Evolutionary conservation across 2,888 invertebrate species (phyloP).

Genomic region (Yponomeuta cagnagella): DNA sequence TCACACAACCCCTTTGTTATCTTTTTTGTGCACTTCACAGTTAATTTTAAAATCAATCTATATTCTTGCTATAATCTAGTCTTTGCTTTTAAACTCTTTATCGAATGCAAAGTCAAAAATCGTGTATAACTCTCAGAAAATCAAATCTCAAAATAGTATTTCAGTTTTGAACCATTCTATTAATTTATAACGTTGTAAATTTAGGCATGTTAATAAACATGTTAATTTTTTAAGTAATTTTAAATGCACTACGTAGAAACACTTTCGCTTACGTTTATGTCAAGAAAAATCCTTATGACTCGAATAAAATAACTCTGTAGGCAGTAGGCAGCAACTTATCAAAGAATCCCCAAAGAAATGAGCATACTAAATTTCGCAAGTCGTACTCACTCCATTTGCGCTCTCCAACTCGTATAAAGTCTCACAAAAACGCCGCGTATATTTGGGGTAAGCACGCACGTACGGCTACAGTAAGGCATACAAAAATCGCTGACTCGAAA

Average conservation of each 20-base stretch:
- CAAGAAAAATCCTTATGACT: constrained; percentile 12
- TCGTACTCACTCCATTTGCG: constrained; percentile 21
- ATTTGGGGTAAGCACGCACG: constrained; percentile 1
- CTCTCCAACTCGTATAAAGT: not conserved
- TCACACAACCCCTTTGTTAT: no score
- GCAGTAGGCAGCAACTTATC: constrained; percentile 54
- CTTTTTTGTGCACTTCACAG: no score
- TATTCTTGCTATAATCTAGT: no score
- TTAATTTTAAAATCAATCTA: no score
- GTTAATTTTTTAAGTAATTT: not conserved
- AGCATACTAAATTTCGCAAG: constrained; percentile 42
- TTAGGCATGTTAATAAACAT: no score
- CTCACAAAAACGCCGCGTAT: constrained; percentile 4
- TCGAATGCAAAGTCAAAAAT: no score
- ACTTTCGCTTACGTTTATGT: not conserved
- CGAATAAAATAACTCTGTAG: constrained; percentile 58
- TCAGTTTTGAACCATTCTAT: no score
- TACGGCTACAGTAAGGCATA: constrained; percentile 9
- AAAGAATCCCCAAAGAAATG: constrained; percentile 48
- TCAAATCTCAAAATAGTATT: no score
- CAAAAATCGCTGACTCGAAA: constrained; percentile 15
- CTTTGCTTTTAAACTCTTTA: no score
- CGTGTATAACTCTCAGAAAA: no score
- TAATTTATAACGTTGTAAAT: no score
- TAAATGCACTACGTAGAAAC: not conserved